A percentile compares a stretch with the other conserved stretches of the same genome.
Conservation (phyloP, 2,797 vertebrate genomes). For the Sorex maritimensis region DNA sequence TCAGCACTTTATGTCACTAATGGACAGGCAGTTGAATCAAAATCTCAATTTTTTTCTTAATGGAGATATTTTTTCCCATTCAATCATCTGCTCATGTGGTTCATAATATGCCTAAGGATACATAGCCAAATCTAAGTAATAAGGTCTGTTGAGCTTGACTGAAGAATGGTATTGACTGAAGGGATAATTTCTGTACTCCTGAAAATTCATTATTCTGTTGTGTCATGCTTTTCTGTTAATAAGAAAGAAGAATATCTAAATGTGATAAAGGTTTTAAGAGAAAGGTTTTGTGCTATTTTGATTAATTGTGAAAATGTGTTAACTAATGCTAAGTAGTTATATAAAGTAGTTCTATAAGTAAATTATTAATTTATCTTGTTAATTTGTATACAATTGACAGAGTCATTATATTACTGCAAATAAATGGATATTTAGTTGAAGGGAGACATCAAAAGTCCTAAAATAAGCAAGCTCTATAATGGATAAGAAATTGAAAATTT, state of each 20-base stretch:
- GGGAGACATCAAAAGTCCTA: not conserved
- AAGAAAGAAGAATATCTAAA: constrained; percentile 34
- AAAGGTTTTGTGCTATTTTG: too few species aligned
- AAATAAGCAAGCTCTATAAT: not conserved
- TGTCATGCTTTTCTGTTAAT: not conserved
- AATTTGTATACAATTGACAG: constrained; percentile 52
- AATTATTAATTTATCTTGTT: constrained; percentile 64
- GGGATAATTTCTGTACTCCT: constrained; percentile 46
- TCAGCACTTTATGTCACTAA: constrained; percentile 85
- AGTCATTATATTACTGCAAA: constrained; percentile 67
- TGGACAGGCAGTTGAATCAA: constrained; percentile 76
- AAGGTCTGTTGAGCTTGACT: constrained; percentile 55
- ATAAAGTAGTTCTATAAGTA: constrained; percentile 45
- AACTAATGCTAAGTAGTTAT: not conserved
- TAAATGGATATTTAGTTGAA: not conserved
- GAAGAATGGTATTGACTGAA: constrained; percentile 28
- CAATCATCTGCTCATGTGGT: constrained; percentile 66
- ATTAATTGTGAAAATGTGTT: constrained; percentile 28
- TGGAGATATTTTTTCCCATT: constrained; percentile 79
- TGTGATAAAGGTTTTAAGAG: not conserved
- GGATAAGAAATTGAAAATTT: too few species aligned
- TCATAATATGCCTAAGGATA: constrained; percentile 55
- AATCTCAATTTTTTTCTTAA: constrained; percentile 78
- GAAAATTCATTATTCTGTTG: constrained; percentile 52
- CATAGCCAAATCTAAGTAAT: constrained; percentile 81